A percentile compares a stretch with the other conserved stretches of the same genome.
These are phyloP conservation scores for Timandra comae DNA, from an alignment of 2,888 invertebrate genomes.

Conservation along the genomic window DNA sequence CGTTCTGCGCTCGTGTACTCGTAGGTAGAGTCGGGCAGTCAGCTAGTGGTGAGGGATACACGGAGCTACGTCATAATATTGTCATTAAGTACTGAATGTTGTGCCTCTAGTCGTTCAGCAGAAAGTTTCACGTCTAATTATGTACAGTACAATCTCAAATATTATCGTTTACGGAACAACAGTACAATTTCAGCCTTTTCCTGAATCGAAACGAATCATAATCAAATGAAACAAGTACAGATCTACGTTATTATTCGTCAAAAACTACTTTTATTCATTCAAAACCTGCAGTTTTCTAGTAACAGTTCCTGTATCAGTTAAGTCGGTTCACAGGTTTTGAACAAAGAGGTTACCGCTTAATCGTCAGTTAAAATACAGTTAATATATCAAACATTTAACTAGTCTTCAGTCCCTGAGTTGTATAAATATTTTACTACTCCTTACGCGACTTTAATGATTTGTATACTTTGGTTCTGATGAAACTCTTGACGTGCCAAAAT, in stretches of 20 bases:
- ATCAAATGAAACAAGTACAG: conserved; percentile 41
- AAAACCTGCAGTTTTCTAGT: conserved; percentile 69
- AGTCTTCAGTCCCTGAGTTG: conserved; percentile 76
- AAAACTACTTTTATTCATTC: conserved; percentile 69
- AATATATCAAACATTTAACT: conserved; percentile 76
- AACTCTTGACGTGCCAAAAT: conserved; percentile 75
- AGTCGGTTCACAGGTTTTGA: conserved; percentile 73
- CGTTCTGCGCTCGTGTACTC: conserved; percentile 18
- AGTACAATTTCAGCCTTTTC: conserved; percentile 55
- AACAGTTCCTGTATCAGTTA: conserved; percentile 64
- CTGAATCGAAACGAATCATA: conserved; percentile 36
- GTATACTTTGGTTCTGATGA: conserved; percentile 77
- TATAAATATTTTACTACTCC: conserved; percentile 76
- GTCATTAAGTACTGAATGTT: conserved; percentile 27
- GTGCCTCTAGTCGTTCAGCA: conserved; percentile 35
- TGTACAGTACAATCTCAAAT: conserved; percentile 44
- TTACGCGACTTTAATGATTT: conserved; percentile 75
- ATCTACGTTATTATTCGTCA: conserved; percentile 47
- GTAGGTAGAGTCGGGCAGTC: conserved; percentile 42
- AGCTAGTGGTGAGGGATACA: conserved; percentile 29
- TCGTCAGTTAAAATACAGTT: conserved; percentile 73
- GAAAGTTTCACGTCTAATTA: conserved; percentile 41
- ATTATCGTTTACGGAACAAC: conserved; percentile 42
- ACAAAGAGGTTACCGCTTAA: conserved; percentile 67
- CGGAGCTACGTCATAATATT: conserved; percentile 30